A percentile compares a stretch with the other conserved stretches of the same genome.
These are phyloP conservation scores for Drosophila micromelanica DNA, from an alignment of 1,140 invertebrate genomes.

Conservation along the genomic window DNA sequence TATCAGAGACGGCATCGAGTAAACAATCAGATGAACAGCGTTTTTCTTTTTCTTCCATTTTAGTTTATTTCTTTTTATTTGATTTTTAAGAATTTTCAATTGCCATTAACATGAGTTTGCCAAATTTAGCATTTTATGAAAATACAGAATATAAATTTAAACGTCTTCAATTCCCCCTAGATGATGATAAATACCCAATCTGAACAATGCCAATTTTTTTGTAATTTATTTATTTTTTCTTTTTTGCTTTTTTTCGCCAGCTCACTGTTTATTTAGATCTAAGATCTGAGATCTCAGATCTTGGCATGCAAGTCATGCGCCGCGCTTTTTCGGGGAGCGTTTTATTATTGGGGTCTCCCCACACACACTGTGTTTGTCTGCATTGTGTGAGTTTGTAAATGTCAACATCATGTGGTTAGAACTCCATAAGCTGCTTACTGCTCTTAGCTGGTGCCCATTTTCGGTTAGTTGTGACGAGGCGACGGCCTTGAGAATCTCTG, in stretches of 20 bases:
- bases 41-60: not conserved
- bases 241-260: conserved; percentile 12
- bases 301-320: conserved; percentile 50
- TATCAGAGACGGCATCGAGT: not conserved
- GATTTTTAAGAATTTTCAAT: conserved; percentile 36
- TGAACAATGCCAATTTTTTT: conserved; percentile 7
- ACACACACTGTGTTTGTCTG: conserved; percentile 2
- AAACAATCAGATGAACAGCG: conserved; percentile 21
- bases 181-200: conserved; percentile 2
- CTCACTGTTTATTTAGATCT: conserved; percentile 22
- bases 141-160: conserved; percentile 6
- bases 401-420: conserved; percentile 35
- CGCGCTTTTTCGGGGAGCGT: not conserved
- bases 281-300: conserved; percentile 28
- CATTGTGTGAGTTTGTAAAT: conserved; percentile 19
- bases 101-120: conserved; percentile 34
- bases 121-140: conserved; percentile 18
- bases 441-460: conserved; percentile 21
- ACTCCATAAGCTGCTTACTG: conserved; percentile 39
- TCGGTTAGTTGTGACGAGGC: conserved; percentile 3
- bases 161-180: not conserved
- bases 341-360: conserved; percentile 41
- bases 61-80: not conserved
- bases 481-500: conserved; percentile 41
- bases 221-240: not conserved